Conservation (phyloP, 2,888 invertebrate genomes). For the Loripinus fragilis region DNA sequence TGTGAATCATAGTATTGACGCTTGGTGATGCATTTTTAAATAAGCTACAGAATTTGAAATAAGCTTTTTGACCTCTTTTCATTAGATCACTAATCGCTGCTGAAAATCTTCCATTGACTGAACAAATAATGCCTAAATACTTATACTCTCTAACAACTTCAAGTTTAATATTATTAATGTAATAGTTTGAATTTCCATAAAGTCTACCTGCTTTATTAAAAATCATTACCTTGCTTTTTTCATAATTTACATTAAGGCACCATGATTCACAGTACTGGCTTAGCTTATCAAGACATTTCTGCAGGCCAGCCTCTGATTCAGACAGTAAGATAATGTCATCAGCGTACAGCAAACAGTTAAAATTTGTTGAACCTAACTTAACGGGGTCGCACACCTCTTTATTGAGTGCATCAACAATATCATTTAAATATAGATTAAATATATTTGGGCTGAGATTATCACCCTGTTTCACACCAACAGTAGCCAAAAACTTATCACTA, state of each 20-base stretch:
- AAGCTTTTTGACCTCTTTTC: conserved; percentile 1
- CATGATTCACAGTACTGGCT: background rate
- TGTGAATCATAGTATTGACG: background rate
- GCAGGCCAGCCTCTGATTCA: conserved; percentile 10
- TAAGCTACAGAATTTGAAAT: background rate
- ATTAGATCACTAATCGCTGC: background rate
- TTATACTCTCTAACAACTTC: conserved; percentile 12
- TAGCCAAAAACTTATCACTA: background rate
- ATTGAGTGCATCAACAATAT: background rate
- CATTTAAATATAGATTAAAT: conserved; percentile 14
- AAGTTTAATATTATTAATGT: background rate
- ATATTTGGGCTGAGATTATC: conserved; percentile 20
- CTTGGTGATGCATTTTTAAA: background rate
- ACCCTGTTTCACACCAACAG: conserved; percentile 11
- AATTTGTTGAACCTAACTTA: background rate
- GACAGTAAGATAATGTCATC: conserved; percentile 14
- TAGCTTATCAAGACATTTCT: conserved; percentile 8
- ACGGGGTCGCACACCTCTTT: background rate
- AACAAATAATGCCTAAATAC: conserved; percentile 1
- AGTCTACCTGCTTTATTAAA: conserved; percentile 11
- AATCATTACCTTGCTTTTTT: background rate
- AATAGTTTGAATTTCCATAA: background rate
- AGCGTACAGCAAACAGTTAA: conserved; percentile 3
- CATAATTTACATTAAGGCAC: conserved; percentile 12
- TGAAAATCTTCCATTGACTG: background rate